Evolutionary conservation across 2,113 vertebrate species (phyloP).

Genomic region (Phycodurus eques): DNA sequence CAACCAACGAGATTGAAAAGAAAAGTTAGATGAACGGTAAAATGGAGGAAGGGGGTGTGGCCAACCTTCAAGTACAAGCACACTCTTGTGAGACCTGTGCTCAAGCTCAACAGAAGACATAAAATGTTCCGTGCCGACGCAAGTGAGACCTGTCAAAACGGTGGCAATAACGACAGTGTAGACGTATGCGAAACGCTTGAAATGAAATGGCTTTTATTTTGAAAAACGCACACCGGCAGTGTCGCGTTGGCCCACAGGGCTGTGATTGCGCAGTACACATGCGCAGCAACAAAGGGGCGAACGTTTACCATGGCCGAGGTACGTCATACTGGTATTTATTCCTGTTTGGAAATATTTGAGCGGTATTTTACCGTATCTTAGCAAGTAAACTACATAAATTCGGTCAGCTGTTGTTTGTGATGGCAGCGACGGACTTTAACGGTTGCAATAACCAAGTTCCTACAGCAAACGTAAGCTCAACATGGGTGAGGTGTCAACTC

Average conservation of each 20-base stretch:
- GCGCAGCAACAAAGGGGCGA: neutral
- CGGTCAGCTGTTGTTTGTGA: neutral
- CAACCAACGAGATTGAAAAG: no score
- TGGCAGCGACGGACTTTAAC: neutral
- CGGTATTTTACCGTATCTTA: fast-evolving
- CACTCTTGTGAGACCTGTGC: no score
- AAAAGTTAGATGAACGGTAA: no score
- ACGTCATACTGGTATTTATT: neutral
- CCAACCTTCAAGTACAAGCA: no score
- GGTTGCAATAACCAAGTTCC: neutral
- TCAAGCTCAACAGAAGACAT: no score
- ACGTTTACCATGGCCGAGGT: constrained; percentile 68
- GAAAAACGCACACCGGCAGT: constrained; percentile 22
- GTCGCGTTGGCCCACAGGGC: neutral
- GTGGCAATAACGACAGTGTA: neutral
- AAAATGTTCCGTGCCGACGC: neutral
- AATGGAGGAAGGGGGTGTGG: no score
- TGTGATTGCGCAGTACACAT: neutral
- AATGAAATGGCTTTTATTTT: constrained; percentile 12
- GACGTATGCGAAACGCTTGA: neutral
- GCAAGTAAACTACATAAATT: neutral
- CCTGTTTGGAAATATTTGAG: neutral
- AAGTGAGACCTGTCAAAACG: neutral
- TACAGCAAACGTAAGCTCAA: constrained; percentile 33
- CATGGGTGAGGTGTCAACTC: constrained; percentile 10